Conservation (phyloP, 2,888 invertebrate genomes). For the Platynereis dumerilii region DNA sequence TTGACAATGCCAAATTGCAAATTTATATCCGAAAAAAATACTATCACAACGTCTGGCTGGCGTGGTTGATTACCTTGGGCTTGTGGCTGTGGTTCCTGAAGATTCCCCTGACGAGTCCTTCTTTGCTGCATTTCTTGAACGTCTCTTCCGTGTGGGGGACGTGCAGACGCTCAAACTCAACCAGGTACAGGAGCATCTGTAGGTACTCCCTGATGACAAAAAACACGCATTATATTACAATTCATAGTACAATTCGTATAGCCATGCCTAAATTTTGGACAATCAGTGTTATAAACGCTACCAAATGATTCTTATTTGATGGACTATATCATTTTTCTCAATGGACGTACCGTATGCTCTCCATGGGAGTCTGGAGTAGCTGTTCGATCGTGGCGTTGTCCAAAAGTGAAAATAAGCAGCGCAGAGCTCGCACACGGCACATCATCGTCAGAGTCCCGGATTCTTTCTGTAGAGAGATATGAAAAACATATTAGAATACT, state of each 20-base stretch:
- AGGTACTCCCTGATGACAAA: constrained; percentile 37
- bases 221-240: too few species aligned
- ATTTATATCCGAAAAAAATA: too few species aligned
- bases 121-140: constrained; percentile 50
- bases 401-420: constrained; percentile 46
- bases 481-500: background rate
- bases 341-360: constrained; percentile 41
- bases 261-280: too few species aligned
- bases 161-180: constrained; percentile 50
- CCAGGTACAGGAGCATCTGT: constrained; percentile 47
- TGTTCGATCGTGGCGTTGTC: constrained; percentile 41
- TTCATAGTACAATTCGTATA: too few species aligned
- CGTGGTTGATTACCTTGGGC: constrained; percentile 48
- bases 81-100: constrained; percentile 56
- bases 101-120: constrained; percentile 49
- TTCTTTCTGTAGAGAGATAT: constrained; percentile 8
- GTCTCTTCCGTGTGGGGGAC: constrained; percentile 46
- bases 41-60: too few species aligned
- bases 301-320: too few species aligned
- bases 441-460: constrained; percentile 29
- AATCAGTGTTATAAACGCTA: too few species aligned
- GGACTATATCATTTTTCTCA: too few species aligned
- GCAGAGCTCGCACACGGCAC: constrained; percentile 45
- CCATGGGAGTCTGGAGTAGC: constrained; percentile 33
- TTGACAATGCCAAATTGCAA: too few species aligned